Evolutionary conservation across 2,888 invertebrate species (phyloP).

Genomic region (Drosophila paracracens): DNA sequence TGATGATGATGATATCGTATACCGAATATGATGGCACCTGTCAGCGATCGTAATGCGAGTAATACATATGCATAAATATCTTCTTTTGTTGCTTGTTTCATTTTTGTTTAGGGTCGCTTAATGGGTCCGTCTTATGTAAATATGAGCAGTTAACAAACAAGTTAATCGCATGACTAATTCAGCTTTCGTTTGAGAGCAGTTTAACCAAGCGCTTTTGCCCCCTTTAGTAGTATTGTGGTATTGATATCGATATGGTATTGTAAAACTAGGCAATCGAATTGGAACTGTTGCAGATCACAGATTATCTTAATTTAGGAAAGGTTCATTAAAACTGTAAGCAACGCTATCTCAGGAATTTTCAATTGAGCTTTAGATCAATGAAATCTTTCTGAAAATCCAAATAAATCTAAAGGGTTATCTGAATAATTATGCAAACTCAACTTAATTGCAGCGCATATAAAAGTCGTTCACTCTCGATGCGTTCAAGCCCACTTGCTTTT

Average conservation of each 20-base stretch:
- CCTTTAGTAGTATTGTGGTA: background rate
- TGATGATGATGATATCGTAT: conserved; percentile 42
- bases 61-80: conserved; percentile 34
- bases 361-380: background rate
- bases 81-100: conserved; percentile 17
- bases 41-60: conserved; percentile 58
- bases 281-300: background rate
- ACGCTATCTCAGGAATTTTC: background rate
- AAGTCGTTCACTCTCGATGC: conserved; percentile 11
- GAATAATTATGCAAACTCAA: background rate
- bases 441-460: conserved; percentile 11
- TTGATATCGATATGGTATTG: background rate
- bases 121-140: conserved; percentile 44
- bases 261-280: background rate
- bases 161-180: conserved; percentile 47
- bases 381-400: background rate
- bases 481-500: conserved; percentile 36
- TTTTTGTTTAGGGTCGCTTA: conserved; percentile 18
- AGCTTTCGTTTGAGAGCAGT: conserved; percentile 5
- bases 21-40: conserved; percentile 71
- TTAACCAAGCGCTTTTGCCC: background rate
- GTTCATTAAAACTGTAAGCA: background rate
- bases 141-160: conserved; percentile 35
- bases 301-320: background rate
- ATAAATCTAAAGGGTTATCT: background rate